These are phyloP conservation scores for Microctonus aethiopoides DNA, from an alignment of 2,888 invertebrate species.

Conservation along the genomic window DNA sequence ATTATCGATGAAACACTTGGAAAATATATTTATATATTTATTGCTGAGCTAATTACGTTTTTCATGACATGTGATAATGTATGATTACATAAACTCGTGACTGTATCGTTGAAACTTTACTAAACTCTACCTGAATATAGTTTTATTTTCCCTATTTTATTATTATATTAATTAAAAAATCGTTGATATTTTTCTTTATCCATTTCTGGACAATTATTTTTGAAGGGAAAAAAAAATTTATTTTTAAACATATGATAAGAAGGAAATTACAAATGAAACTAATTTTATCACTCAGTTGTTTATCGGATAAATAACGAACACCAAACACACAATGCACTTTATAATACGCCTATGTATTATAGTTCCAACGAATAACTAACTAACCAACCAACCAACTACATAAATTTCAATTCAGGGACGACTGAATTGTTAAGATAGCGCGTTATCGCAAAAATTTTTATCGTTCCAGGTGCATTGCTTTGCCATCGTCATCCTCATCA, in stretches of 20 bases:
- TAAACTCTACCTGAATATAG: background rate
- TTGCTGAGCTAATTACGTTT: background rate
- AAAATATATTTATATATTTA: background rate
- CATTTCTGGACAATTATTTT: too few relatives aligned
- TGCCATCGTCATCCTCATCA: conserved; percentile 13
- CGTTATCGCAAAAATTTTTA: conserved; percentile 41
- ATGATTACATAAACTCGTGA: conserved; percentile 16
- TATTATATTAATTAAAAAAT: background rate
- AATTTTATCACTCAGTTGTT: background rate
- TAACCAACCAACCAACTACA: conserved; percentile 12
- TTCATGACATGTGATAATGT: background rate
- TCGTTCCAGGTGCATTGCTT: conserved; percentile 34
- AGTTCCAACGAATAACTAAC: conserved; percentile 9
- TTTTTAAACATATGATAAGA: background rate
- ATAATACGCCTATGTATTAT: background rate
- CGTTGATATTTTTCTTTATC: too few relatives aligned
- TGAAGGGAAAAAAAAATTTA: background rate
- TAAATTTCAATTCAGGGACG: conserved; percentile 28
- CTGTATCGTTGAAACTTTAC: background rate
- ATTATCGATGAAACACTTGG: background rate
- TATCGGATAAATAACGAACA: background rate
- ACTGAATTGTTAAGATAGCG: conserved; percentile 31
- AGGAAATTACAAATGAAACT: background rate
- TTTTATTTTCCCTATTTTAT: background rate
- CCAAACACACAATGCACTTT: background rate